Conservation (phyloP, 1,140 invertebrate species). For the Drosophila leontia region DNA sequence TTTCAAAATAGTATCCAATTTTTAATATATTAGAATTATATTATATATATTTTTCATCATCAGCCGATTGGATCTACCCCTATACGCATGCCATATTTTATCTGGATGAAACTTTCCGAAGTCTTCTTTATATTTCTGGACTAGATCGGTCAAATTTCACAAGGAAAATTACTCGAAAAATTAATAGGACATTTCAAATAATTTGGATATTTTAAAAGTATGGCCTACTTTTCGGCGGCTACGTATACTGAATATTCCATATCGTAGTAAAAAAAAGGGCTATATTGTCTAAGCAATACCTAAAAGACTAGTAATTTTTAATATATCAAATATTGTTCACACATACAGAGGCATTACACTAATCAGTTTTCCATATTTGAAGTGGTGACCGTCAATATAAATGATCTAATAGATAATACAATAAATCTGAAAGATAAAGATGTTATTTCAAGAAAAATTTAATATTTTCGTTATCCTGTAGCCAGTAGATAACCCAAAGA, state of each 20-base stretch:
- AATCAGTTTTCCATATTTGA: too few species aligned
- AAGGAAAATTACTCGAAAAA: not conserved
- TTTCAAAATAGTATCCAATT: not conserved
- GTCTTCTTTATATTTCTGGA: not conserved
- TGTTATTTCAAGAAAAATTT: not conserved
- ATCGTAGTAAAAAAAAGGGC: not conserved
- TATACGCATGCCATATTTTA: not conserved
- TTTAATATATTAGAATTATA: not conserved
- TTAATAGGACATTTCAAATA: not conserved
- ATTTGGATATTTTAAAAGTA: too few species aligned
- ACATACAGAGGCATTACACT: too few species aligned
- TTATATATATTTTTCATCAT: not conserved
- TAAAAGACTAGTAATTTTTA: not conserved
- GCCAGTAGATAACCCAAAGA: not conserved
- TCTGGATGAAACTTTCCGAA: not conserved
- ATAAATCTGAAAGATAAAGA: too few species aligned
- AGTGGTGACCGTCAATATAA: too few species aligned
- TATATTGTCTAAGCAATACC: not conserved
- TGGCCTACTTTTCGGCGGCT: conserved; percentile 1
- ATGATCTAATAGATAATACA: too few species aligned
- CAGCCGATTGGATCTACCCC: not conserved
- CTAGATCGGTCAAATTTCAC: too few species aligned
- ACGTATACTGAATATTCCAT: not conserved
- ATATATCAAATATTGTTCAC: too few species aligned
- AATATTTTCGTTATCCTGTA: not conserved